phyloP scores from a whole-genome alignment of 2,888 invertebrate species.

The Brenthis daphne region DNA sequence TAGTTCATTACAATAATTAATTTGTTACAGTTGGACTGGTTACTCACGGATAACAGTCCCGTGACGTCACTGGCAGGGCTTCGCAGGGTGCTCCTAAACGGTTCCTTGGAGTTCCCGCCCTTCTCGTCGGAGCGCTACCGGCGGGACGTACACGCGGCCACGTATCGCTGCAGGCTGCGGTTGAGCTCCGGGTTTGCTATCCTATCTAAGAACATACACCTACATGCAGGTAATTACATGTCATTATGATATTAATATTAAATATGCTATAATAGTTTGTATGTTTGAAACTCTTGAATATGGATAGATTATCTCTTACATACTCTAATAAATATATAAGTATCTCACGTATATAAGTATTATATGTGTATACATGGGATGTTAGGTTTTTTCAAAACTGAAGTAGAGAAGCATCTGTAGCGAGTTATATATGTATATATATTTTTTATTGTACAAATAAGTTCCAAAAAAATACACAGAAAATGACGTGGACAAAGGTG shows the following conservation, averaged over 20 bases:
- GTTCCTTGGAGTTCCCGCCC: conserved; percentile 92
- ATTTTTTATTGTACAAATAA: no score
- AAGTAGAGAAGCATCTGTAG: no score
- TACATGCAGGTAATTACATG: conserved; percentile 89
- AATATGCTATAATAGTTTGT: not conserved
- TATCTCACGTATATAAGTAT: no score
- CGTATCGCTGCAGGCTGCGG: conserved; percentile 86
- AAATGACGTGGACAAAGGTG: no score
- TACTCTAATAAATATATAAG: no score
- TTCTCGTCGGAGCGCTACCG: conserved; percentile 91
- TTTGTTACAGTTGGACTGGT: conserved; percentile 86
- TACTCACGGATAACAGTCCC: conserved; percentile 86
- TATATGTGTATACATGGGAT: no score
- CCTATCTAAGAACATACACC: conserved; percentile 92
- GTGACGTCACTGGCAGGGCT: conserved; percentile 86
- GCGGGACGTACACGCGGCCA: conserved; percentile 91
- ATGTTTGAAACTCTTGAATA: not conserved
- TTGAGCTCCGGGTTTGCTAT: conserved; percentile 81
- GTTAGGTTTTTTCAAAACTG: no score
- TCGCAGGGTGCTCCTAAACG: conserved; percentile 89
- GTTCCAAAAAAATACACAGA: no score
- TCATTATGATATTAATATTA: not conserved
- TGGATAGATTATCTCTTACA: no score
- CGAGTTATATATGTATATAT: no score
- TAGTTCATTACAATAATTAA: not conserved